Base-by-base conservation (phyloP, 2,113 vertebrate species). In the Columba livia region DNA sequence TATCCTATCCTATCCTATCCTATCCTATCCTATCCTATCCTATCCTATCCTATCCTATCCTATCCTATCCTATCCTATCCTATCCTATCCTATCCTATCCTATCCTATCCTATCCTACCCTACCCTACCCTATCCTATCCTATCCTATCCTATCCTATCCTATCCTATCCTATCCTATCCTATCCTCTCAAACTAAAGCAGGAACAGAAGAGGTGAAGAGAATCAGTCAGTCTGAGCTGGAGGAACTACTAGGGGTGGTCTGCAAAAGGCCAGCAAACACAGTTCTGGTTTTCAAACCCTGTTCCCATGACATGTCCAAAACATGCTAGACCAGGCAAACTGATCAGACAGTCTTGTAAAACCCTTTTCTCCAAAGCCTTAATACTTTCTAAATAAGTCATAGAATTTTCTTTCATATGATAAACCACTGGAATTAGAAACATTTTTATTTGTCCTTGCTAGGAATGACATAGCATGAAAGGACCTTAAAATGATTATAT, bases 141-240 rank as follows among this genome's bases (percentile, higher is more conserved):
- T 66, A 20, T 28, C 2, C 31, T 9, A 44, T 44, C 42, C 47
- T 21, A 48, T 21, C 18, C 47, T 48, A 48, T 48, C 31, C 34
- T 66, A 20, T 28, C 2, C 31, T 9, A 44, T 21, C 16, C 47
- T 21, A 48, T 21, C 18, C 47, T 48, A 48, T 48, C 31, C 34
- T 66, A 20, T 25, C 2, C 32, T 9, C 28, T 12, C 12, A 79
- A 42, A 60, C 7, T 53, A 54, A 40, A 72, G 16, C 6, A 62
- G 50, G 32, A 86, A 19, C 5, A 15, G 54, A 77, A 75, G 25
- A 83, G 25, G 5, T 71, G 36, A 62, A 70, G 10, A 50, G n/a
- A 58, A 40, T 23, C 0, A 0, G 10, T 17, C 50, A 67, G 32
- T 50, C 32, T 4, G 1, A 48, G 21, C 5, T 40, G 36, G 18